Evolutionary conservation across 2,797 vertebrate genomes (phyloP).

Genomic region (Tenualosa ilisha): DNA sequence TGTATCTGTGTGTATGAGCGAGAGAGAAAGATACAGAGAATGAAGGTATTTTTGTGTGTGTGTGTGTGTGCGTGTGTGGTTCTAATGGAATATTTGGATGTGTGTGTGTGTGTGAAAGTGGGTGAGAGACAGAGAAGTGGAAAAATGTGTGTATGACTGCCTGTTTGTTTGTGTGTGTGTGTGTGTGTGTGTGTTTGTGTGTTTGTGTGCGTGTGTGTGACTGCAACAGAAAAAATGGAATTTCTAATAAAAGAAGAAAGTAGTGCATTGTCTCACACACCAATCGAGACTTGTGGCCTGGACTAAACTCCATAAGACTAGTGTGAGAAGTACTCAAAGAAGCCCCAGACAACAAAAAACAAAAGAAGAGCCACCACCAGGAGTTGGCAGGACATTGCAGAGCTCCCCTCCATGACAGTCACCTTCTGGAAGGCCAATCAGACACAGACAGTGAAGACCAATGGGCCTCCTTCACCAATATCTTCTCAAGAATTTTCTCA

Average conservation of each 20-base stretch:
- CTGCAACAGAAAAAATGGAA: background rate
- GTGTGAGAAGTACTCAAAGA: background rate
- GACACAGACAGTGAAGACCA: background rate
- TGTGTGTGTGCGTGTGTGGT: background rate
- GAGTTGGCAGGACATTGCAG: background rate
- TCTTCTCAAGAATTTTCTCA: too few relatives aligned
- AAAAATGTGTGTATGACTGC: background rate
- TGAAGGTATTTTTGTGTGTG: background rate
- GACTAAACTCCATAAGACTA: background rate
- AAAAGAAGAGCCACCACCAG: background rate
- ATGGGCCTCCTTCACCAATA: too few relatives aligned
- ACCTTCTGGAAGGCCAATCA: background rate
- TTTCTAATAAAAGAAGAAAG: background rate
- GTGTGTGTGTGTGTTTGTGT: background rate
- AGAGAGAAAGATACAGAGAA: constrained; percentile 5
- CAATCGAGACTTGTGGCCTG: background rate
- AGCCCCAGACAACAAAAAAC: background rate
- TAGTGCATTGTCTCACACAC: background rate
- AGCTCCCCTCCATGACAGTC: background rate
- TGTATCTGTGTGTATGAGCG: background rate
- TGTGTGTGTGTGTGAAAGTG: background rate
- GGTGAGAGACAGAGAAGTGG: background rate
- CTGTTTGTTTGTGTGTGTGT: background rate
- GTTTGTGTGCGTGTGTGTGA: background rate
- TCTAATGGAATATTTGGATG: background rate